phyloP scores from a whole-genome alignment of 1,140 invertebrate genomes.

The Arion vulgaris region DNA sequence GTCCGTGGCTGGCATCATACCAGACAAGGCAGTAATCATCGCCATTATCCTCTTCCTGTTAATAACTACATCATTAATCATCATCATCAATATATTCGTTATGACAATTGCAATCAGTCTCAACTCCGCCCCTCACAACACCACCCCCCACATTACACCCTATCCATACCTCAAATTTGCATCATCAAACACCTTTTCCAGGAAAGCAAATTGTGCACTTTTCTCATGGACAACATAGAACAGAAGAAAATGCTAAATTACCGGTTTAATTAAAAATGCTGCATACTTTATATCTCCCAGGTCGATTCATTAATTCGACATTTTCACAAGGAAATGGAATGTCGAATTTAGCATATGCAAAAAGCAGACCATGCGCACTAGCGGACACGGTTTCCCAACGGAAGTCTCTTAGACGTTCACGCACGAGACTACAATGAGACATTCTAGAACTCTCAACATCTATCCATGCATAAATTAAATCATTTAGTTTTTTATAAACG shows the following conservation, averaged over 20 bases:
- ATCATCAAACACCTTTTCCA: too few relatives aligned
- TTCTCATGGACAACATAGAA: neutral
- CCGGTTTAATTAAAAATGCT: neutral
- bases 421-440: neutral
- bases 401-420: neutral
- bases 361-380: neutral
- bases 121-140: too few relatives aligned
- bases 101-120: too few relatives aligned
- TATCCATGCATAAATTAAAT: neutral
- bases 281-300: neutral
- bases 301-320: neutral
- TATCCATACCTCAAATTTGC: too few relatives aligned
- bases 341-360: conserved; percentile 17
- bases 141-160: too few relatives aligned
- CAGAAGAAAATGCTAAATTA: neutral
- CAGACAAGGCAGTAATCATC: too few relatives aligned
- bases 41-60: too few relatives aligned
- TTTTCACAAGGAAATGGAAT: neutral
- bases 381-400: neutral
- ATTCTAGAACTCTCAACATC: neutral
- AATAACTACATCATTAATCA: too few relatives aligned
- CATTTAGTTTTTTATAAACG: neutral
- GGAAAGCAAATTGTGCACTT: conserved; percentile 4
- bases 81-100: too few relatives aligned
- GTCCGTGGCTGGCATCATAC: too few relatives aligned